Base-by-base conservation (phyloP, 2,888 invertebrate genomes). In the Caradrina kadenii region DNA sequence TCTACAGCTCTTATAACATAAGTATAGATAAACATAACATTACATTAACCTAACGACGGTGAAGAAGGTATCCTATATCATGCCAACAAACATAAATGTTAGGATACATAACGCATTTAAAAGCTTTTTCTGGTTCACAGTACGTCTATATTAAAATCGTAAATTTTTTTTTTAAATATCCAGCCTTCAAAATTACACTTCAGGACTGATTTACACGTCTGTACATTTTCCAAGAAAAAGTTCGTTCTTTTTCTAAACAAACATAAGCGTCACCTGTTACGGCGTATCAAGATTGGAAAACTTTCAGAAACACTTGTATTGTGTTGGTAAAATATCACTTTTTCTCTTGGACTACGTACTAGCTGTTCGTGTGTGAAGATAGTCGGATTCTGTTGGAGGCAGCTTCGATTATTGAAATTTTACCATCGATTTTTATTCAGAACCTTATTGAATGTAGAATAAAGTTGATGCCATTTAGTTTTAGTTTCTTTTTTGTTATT, bases 241-340 rank as follows among this genome's bases (percentile, higher is more conserved):
- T 49, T 58, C 8, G 10, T n/a, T 55, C 19, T 54, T 66, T 73
- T 68, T 60, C 68, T 58, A 26, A 63, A 54, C 53, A 69, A 22
- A 26, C 61, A 60, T 66, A 58, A 69, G 50, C 54, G 66, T 67
- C 79, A 80, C 82, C 79, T 74, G 75, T 80, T 80, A 78, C 80
- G 60, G 48, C 65, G 48, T 78, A 81, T 74, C 80, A 70, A 81
- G 69, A 79, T 81, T 73, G 67, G 65, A 80, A 78, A 78, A 81
- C 54, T 80, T 78, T 80, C 42, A 15, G 61, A 45, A 78, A 74
- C 79, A 69, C 74, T 79, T 68, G 66, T 69, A 67, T 10, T 54
- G 55, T 67, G 64, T 74, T 52, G 52, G 21, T 60, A 54, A 81
- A 70, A 70, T 76, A 74, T 69, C 42, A 50, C 39, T 64, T 73